These are phyloP conservation scores for Ptyas mucosa DNA, from an alignment of 2,113 vertebrate genomes.

Conservation along the genomic window DNA sequence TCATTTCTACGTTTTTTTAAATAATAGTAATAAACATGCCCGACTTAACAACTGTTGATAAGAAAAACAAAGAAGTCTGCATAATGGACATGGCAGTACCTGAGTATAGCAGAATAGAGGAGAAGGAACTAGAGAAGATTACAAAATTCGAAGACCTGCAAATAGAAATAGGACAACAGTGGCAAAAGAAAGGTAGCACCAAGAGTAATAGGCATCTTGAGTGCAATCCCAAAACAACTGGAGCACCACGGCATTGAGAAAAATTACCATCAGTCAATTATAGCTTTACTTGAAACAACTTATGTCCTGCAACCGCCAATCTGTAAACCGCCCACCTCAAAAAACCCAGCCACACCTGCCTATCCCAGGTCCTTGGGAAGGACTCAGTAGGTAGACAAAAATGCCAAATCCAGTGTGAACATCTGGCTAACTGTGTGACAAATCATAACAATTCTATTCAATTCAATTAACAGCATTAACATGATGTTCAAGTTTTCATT, in stretches of 20 bases:
- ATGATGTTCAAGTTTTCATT: neutral
- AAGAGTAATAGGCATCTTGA: neutral
- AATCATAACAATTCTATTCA: neutral
- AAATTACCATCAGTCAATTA: neutral
- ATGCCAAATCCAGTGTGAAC: neutral
- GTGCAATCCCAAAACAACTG: neutral
- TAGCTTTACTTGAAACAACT: neutral
- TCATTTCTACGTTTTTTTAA: neutral
- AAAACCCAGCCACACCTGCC: neutral
- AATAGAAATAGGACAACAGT: neutral
- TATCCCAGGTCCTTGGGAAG: neutral
- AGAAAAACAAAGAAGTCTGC: neutral
- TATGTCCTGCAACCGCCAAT: neutral
- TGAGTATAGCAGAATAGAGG: neutral
- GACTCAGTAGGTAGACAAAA: neutral
- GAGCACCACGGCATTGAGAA: neutral
- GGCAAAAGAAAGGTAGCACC: neutral
- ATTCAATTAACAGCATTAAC: neutral
- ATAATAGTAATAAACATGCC: neutral
- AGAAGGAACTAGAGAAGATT: neutral
- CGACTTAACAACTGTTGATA: neutral
- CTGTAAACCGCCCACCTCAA: neutral
- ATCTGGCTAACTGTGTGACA: neutral
- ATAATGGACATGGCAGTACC: neutral
- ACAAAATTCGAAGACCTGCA: neutral